Base-by-base conservation (phyloP, 2,888 invertebrate genomes). In the Drosophila kambysellisi region DNA sequence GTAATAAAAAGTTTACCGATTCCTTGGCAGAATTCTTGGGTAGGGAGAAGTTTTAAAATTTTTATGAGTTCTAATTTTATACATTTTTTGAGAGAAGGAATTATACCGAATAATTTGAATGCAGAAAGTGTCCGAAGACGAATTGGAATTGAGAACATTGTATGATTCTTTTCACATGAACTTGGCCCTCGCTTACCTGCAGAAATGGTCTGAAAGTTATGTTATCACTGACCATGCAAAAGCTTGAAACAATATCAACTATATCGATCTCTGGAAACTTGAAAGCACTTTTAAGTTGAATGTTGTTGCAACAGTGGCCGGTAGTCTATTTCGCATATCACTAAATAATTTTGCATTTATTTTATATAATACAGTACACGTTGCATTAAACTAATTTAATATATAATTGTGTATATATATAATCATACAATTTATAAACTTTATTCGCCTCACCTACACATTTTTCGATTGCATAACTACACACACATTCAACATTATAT, bases 301-400 rank as follows among this genome's bases (percentile, higher is more conserved):
- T 43, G 11, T 29, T 57, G 33, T 25, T 52, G 15, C 17, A 68
- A 37, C 41, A 57, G 37, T 73, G 37, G 12, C 17, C 54, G 15
- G 35, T 64, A 52, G 58, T 25, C 57, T 20, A 39, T 62, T 65
- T 73, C 74, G 54, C 70, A 73, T 89, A 85, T 85, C 85, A 85
- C 86, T 89, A 89, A 87, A 83, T 81, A 88, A 85, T 79, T 81
- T 87, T 88, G 87, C 89, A 88, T 87, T 86, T 87, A 88, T 84
- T 88, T 82, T 75, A 76, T 89, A 90, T 90, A 81, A 81, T 88
- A 88, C 90, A 90, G 73, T 88, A 84, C 76, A 90, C 79, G 63
- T 89, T 90, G 84, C 90, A 71, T 87, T 88, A 88, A 87, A 88
- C 88, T 88, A 90, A 87, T 83, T 88, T 74, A 79, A 86, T 86